Conservation (phyloP, 2,888 invertebrate genomes). For the Lasioglossum leucozonium region DNA sequence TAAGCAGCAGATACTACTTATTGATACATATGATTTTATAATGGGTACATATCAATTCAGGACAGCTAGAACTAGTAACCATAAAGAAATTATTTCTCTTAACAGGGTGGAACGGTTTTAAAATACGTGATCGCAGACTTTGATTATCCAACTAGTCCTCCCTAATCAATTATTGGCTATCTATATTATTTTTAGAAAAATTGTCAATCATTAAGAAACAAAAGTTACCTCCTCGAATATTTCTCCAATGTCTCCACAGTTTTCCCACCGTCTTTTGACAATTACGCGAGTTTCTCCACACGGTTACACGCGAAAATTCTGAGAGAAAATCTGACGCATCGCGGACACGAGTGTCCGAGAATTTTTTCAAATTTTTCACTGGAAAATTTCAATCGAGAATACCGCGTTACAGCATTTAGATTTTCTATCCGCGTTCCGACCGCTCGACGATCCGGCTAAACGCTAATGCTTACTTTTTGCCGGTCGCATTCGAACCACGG, state of each 20-base stretch:
- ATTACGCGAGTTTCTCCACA: neutral
- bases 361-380: neutral
- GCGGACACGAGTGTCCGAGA: neutral
- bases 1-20: neutral
- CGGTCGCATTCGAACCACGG: neutral
- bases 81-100: slow-evolving; percentile 8
- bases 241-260: too few relatives aligned
- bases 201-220: too few relatives aligned
- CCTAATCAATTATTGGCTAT: neutral
- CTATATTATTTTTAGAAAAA: neutral
- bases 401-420: neutral
- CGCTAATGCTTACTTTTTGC: slow-evolving; percentile 30
- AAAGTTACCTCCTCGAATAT: too few relatives aligned
- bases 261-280: too few relatives aligned
- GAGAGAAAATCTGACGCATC: neutral
- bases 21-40: slow-evolving; percentile 8
- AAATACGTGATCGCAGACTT: neutral
- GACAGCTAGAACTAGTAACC: neutral
- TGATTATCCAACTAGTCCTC: neutral
- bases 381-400: neutral
- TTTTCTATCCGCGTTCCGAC: neutral
- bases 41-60: slow-evolving; percentile 9
- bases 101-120: slow-evolving; percentile 1
- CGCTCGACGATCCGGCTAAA: neutral
- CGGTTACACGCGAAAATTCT: neutral